Evolutionary conservation across 2,888 invertebrate genomes (phyloP), one percentile per base, ranked within the genome.

Genomic region (Callyntrura sp.): DNA sequence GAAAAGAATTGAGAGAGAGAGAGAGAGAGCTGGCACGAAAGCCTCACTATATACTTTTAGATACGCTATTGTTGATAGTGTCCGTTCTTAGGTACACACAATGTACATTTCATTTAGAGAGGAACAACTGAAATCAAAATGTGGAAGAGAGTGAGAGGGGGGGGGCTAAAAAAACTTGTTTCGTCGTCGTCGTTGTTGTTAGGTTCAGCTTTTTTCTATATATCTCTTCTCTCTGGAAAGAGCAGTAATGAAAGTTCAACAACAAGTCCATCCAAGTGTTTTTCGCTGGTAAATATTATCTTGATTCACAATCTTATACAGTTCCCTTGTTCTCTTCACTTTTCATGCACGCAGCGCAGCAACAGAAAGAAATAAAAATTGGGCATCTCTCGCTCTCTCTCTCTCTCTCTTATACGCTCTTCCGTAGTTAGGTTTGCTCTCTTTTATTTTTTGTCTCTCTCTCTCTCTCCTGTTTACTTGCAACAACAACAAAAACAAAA

Each of bases 111-210:
- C 35, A 35, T 35, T 35, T 35, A 35, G 35, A 70, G 28, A 84
- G 20, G 11, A 43, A 81, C 57, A 57, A 62, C 20, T 62, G 83
- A 83, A 68, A 76, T 51, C 76, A 88, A 73, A 84, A 79, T 35
- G 62, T 73, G 25, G 51, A 60, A 57, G 28, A 68, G 70, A 76
- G 23, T 4, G 6, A 4, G 6, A 35, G 35, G 35, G 35, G 35
- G n/a, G 51, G 60, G 14, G 68, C 60, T 48, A 81, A 84, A 87
- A 90, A 90, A 90, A 86, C 85, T 88, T 79, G 87, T 90, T 90
- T 90, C 78, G 85, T 85, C 68, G 82, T 60, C 85, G 84, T 85
- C 68, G 82, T 60, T 79, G 84, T 35, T 35, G 35, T 6, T 35
- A 35, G 35, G 35, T 35, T 35, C 6, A 35, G 70, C 78, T 79